Base-by-base conservation (phyloP, 1,140 invertebrate species). In the Monochamus saltuarius region DNA sequence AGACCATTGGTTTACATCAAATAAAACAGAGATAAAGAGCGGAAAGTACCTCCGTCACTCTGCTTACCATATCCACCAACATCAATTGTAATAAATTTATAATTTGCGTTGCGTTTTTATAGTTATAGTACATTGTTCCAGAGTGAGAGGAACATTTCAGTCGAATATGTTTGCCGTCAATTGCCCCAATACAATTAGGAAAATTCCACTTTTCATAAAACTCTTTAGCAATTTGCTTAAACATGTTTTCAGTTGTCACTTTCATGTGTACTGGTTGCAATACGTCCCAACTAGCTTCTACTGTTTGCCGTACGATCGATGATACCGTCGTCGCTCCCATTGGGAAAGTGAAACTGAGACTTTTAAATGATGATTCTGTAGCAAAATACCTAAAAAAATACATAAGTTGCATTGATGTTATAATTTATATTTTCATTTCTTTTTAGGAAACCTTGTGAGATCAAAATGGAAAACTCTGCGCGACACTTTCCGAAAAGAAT, bases 401-500 rank as follows among this genome's bases (percentile, higher is more conserved):
- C 40, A 62, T 50, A 59, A 42, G 14, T 38, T 13, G 4, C n/a
- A 13, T 43, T 13, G 4, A 7, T 6, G n/a, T 11, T n/a, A 43
- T 7, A 43, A 13, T 7, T n/a, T 43, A 16, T 4, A 13, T 13
- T 7, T 8, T 38, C 7, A 13, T 43, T 59, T 47, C 45, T 42
- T 77, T 73, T 17, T 69, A 80, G 79, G 75, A 56, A 74, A 75
- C 52, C 74, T 77, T 65, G 78, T 78, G 6, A 67, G 78, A 61
- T 60, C 77, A 0, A 80, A 80, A 70, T 80, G 78, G 78, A 79
- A 80, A 53, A 77, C 78, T 54, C 70, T 79, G 46, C 59, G 79
- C 51, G 78, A 80, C 43, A 77, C 76, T 72, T 78, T 78, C 0
- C 64, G 78, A 37, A 78, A 76, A 38, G 77, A 78, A 64, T 71